These are phyloP conservation scores for Drosophila barbarae DNA, from an alignment of 2,888 invertebrate genomes.

Conservation along the genomic window DNA sequence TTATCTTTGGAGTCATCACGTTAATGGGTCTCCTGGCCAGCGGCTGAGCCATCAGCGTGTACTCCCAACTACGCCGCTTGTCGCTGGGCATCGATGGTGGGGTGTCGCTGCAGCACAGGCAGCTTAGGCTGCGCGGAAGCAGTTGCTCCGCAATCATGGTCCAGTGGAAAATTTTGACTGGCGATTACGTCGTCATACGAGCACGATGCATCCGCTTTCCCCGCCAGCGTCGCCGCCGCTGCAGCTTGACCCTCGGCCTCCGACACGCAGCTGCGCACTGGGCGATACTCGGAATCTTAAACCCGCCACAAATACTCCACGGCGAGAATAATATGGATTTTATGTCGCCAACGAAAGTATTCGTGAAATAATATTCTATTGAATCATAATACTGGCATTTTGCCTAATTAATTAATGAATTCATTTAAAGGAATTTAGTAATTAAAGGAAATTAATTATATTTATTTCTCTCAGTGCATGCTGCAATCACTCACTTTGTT, in stretches of 20 bases:
- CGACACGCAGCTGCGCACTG: slow-evolving; percentile 69
- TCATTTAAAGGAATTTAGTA: rapidly evolving
- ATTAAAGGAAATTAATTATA: neutral
- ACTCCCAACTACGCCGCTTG: slow-evolving; percentile 77
- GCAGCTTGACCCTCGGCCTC: slow-evolving; percentile 60
- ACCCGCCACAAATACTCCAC: slow-evolving; percentile 17
- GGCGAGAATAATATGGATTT: neutral
- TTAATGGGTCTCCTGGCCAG: slow-evolving; percentile 75
- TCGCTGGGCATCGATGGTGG: slow-evolving; percentile 57
- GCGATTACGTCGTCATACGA: slow-evolving; percentile 67
- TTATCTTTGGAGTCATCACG: slow-evolving; percentile 46
- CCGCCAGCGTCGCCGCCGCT: slow-evolving; percentile 26
- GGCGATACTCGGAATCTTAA: slow-evolving; percentile 24
- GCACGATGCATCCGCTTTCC: slow-evolving; percentile 43
- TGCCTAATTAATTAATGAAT: too few species aligned
- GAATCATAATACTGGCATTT: too few species aligned
- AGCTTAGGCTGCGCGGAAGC: slow-evolving; percentile 82
- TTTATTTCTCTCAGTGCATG: slow-evolving; percentile 6
- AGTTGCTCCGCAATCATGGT: slow-evolving; percentile 74
- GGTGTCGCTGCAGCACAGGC: slow-evolving; percentile 82
- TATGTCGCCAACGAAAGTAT: neutral
- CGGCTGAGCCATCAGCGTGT: slow-evolving; percentile 78
- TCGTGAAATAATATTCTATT: too few species aligned
- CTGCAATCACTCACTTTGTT: slow-evolving; percentile 74
- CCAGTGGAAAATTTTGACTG: slow-evolving; percentile 46